Evolutionary conservation across 2,797 vertebrate species (phyloP).

Genomic region (Oophaga sylvatica): DNA sequence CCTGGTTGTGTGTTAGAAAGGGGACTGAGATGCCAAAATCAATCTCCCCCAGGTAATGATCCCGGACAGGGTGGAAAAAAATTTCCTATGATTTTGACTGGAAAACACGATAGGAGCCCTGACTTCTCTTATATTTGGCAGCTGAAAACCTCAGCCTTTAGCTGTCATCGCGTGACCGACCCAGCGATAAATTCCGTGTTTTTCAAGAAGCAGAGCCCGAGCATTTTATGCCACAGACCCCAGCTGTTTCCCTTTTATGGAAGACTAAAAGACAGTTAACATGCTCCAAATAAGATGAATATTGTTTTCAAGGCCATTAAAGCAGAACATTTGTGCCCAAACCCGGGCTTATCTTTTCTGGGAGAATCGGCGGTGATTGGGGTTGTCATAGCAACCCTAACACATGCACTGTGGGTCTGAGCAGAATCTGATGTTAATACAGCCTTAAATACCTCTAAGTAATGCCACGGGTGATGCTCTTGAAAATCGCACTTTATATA

Average conservation of each 20-base stretch:
- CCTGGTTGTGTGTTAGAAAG: neutral
- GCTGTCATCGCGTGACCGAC: neutral
- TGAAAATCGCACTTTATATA: neutral
- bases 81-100: neutral
- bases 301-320: constrained; percentile 54
- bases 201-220: constrained; percentile 17
- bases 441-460: constrained; percentile 38
- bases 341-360: constrained; percentile 45
- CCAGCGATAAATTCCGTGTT: neutral
- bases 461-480: constrained; percentile 13
- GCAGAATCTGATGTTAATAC: constrained; percentile 38
- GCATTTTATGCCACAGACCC: constrained; percentile 20
- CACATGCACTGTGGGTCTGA: constrained; percentile 36
- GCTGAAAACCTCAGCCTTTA: neutral
- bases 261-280: constrained; percentile 52
- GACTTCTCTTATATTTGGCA: neutral
- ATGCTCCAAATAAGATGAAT: constrained; percentile 50
- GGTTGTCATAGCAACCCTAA: constrained; percentile 57
- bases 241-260: constrained; percentile 49
- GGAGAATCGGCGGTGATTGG: constrained; percentile 31
- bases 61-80: neutral
- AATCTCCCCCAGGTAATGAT: neutral
- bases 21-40: neutral
- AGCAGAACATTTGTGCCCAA: constrained; percentile 43
- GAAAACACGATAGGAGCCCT: neutral